These are phyloP conservation scores for Scelioninae gen. 2 DNA, from an alignment of 2,888 invertebrate species.

Conservation along the genomic window DNA sequence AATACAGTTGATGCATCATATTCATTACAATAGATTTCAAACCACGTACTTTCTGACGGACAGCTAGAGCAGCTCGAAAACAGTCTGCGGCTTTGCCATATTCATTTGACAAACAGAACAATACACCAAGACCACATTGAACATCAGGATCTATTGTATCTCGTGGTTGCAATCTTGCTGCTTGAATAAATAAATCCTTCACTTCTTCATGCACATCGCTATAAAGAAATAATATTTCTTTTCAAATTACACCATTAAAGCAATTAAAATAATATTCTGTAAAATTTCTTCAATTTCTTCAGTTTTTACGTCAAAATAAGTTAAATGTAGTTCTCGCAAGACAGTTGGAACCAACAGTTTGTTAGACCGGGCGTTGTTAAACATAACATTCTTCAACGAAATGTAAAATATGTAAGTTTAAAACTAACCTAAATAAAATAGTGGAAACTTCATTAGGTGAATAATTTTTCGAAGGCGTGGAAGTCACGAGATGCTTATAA, in stretches of 20 bases:
- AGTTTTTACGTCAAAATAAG: too few relatives aligned
- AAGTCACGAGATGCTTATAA: slow-evolving; percentile 84
- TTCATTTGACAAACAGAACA: slow-evolving; percentile 95
- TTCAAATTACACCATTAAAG: too few relatives aligned
- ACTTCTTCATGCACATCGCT: slow-evolving; percentile 81
- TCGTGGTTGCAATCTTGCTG: slow-evolving; percentile 85
- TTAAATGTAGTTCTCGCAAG: too few relatives aligned
- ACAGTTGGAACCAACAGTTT: too few relatives aligned
- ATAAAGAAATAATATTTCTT: too few relatives aligned
- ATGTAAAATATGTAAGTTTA: too few relatives aligned
- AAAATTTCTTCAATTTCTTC: too few relatives aligned
- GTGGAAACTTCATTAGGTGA: slow-evolving; percentile 73
- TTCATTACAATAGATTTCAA: too few relatives aligned
- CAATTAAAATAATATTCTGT: too few relatives aligned
- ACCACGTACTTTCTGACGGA: slow-evolving; percentile 81
- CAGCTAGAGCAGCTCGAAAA: slow-evolving; percentile 91
- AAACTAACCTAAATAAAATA: slow-evolving; percentile 73
- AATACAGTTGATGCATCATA: too few relatives aligned
- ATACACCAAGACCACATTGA: slow-evolving; percentile 94
- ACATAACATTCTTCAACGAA: too few relatives aligned
- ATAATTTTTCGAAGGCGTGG: slow-evolving; percentile 75
- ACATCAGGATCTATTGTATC: slow-evolving; percentile 90
- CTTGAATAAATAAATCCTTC: slow-evolving; percentile 85
- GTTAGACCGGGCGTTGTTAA: too few relatives aligned
- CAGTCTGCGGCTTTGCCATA: slow-evolving; percentile 98